A percentile compares a stretch with the other conserved stretches of the same genome.
Conservation (phyloP, 2,888 invertebrate species). For the Frankliniella intonsa region DNA sequence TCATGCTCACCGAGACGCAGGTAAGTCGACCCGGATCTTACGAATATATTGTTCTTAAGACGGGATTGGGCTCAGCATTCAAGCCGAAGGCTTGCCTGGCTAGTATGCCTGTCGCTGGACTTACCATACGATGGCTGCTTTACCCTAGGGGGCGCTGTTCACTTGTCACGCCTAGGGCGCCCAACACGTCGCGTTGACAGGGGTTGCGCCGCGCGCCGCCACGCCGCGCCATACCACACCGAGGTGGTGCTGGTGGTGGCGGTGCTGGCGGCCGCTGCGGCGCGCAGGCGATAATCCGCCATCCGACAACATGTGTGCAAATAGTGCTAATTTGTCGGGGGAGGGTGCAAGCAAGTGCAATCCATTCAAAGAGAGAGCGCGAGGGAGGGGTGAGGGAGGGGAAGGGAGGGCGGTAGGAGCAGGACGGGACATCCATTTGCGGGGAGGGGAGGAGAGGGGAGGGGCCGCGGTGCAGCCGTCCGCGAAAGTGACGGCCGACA, state of each 20-base stretch:
- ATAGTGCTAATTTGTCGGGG: conserved; percentile 13
- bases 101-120: no score
- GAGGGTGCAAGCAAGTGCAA: conserved; percentile 3
- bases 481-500: conserved; percentile 7
- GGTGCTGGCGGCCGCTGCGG: neutral
- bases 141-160: no score
- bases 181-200: no score
- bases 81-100: no score
- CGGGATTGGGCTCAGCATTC: no score
- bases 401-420: neutral
- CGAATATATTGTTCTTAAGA: no score
- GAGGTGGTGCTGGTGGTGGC: neutral
- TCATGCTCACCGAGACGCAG: conserved; percentile 98
- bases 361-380: neutral
- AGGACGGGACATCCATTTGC: neutral
- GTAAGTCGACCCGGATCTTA: conserved; percentile 55
- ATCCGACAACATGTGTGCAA: conserved; percentile 18
- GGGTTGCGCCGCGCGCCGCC: neutral
- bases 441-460: neutral
- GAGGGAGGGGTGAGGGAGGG: neutral
- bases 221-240: neutral
- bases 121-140: no score
- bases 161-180: no score
- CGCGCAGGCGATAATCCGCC: conserved; percentile 16
- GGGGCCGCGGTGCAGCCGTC: neutral